Evolutionary conservation across 2,888 invertebrate species (phyloP), one percentile per base, ranked within the genome.

Genomic region (Nephrotoma appendiculata): DNA sequence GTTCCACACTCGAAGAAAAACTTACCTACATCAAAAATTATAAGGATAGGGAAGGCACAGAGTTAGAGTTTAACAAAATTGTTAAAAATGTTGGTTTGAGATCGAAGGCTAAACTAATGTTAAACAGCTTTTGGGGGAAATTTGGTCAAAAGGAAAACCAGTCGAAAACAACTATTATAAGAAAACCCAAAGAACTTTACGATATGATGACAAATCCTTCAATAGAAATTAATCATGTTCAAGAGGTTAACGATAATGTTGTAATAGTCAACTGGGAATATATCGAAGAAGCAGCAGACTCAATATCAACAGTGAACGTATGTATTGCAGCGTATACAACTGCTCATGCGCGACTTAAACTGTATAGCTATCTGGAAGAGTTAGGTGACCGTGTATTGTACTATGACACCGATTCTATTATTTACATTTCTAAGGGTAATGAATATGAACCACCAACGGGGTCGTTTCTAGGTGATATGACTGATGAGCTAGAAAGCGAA

Each of bases 211-310:
- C 88, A 19, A 87, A 87, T 85, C 88, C 88, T 1, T 85, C 87
- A 19, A 86, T 88, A 43, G 87, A 88, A 41, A 86, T 89, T 12
- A 86, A 88, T 6, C 87, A 86, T n/a, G 19, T 89, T 4, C 43
- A 88, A 5, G 87, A 87, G 0, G 87, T 88, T 6, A 88, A 87
- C 15, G 88, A 89, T 11, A 87, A 89, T 0, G 87, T 87, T 11
- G 4, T 89, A 9, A 86, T 89, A 42, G 88, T 89, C 4, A 89
- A 87, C 86, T 89, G 89, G 87, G 86, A 87, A 31, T 86, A 88
- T 83, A 87, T 45, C 12, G 87, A 88, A 1, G 89, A 89, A 43
- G 87, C 87, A 1, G 12, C 12, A 6, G 44, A 44, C 4, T 6
- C 9, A 9, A 9, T 44, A 1, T 3, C 9, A 44, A 44, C 44